Evolutionary conservation across 2,113 vertebrate species (phyloP), one percentile per base, ranked within the genome.

Genomic region (Osmerus mordax): DNA sequence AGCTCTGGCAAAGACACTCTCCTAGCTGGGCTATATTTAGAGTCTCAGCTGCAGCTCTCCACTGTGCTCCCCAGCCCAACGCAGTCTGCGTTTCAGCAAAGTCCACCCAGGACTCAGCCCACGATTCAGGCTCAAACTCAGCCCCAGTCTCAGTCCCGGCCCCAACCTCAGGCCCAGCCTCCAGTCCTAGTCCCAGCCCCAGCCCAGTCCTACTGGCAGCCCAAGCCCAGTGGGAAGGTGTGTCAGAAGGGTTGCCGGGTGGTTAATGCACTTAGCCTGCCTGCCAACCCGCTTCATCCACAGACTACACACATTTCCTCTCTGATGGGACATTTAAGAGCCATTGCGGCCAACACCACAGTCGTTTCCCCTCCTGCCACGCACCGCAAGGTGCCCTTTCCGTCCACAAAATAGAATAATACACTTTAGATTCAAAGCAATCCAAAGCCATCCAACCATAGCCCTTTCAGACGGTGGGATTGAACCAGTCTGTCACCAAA

Each of bases 1-100:
- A 69, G 75, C 78, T 83, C 77, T 71, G 75, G 73, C 72, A 69
- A 67, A 64, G 65, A 75, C 58, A 64, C 81, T 81, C 62, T 72
- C 28, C 15, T 16, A 28, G 60, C 69, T 65, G 4, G 47, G 79
- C 80, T 90, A 91, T 87, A 90, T 90, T 89, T 88, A 90, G 85
- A 83, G 67, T 18, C 52, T 3, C 72, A 65, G 76, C 74, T 58
- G 80, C 72, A 74, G 80, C 72, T 85, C 82, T 79, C 68, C 76
- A 70, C 81, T 87, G 78, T 83, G 74, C 82, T 83, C 47, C 75
- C 53, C 41, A 11, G 73, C 77, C 76, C 7, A 2, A 47, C 7
- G 41, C 41, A 47, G 41, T 36, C 32, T 36, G 5, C 3, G 32
- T 36, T 36, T 36, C 32, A 36, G 32, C 32, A 1, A 36, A 36